Conservation (phyloP, 2,888 invertebrate genomes). For the Eutolmus rufibarbis region DNA sequence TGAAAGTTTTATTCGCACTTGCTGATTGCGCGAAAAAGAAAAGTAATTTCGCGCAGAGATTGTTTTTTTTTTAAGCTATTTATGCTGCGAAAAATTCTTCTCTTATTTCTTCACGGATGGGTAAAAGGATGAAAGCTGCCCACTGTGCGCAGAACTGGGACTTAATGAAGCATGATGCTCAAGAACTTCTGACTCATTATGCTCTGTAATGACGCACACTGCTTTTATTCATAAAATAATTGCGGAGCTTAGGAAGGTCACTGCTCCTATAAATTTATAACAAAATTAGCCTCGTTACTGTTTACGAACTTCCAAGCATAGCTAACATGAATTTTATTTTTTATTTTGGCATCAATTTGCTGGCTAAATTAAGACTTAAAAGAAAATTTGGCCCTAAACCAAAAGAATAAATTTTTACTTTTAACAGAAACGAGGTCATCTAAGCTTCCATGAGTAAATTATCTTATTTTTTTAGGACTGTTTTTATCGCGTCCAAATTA, state of each 20-base stretch:
- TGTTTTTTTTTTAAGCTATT: not conserved
- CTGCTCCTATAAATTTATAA: not conserved
- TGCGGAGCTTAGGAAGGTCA: not conserved
- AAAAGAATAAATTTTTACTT: not conserved
- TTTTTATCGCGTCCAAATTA: not conserved
- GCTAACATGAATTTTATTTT: not conserved
- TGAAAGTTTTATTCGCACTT: not conserved
- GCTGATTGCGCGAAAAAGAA: not conserved
- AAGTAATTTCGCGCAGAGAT: not conserved
- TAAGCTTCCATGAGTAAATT: not conserved
- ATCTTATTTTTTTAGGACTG: not conserved
- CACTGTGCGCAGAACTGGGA: not conserved
- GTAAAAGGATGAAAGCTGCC: not conserved
- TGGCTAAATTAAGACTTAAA: not conserved
- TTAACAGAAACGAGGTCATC: not conserved
- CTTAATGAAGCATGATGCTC: not conserved
- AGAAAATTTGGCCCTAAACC: not conserved
- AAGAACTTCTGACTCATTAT: not conserved
- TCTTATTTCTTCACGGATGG: not conserved
- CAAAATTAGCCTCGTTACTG: not conserved
- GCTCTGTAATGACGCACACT: not conserved
- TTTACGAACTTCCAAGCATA: not conserved
- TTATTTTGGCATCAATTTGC: not conserved
- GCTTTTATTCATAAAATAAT: not conserved
- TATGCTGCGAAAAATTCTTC: not conserved